phyloP scores from a whole-genome alignment of 1,140 invertebrate genomes.

The Drosophila setifemur region DNA sequence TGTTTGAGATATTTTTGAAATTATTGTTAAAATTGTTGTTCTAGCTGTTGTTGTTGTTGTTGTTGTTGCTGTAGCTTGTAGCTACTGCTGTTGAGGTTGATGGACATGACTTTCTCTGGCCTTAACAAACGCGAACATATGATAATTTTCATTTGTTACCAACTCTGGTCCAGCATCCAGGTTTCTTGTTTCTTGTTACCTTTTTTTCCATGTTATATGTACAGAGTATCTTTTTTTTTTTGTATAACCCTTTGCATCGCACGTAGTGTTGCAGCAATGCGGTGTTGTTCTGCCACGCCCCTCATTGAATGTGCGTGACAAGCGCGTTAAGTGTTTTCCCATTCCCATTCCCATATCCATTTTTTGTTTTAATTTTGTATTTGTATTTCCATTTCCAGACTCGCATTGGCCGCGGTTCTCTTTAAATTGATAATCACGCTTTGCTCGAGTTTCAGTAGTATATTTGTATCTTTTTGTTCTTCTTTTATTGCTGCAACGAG shows the following conservation, averaged over 20 bases:
- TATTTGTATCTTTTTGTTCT: conserved; percentile 12
- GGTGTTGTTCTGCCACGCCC: conserved; percentile 1
- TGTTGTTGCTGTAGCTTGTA: no score
- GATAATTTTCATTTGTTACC: conserved; percentile 35
- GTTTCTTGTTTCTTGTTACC: neutral
- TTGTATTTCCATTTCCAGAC: neutral
- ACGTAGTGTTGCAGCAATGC: neutral
- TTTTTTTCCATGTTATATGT: neutral
- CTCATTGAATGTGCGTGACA: conserved; percentile 45
- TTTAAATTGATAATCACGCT: conserved; percentile 51
- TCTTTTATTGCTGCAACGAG: conserved; percentile 1
- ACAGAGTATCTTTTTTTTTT: neutral
- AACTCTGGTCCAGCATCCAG: conserved; percentile 18
- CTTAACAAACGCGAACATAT: no score
- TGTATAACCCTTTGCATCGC: neutral
- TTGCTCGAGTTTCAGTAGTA: neutral
- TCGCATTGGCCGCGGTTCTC: conserved; percentile 30
- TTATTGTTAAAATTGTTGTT: no score
- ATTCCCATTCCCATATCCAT: neutral
- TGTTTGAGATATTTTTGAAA: no score
- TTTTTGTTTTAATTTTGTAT: neutral
- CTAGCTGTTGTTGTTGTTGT: no score
- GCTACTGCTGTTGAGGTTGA: no score
- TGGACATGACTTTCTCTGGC: conserved; percentile 50
- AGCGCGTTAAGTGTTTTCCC: conserved; percentile 47